Base-by-base conservation (phyloP, 2,797 vertebrate genomes). In the Holocentrus rufus region DNA sequence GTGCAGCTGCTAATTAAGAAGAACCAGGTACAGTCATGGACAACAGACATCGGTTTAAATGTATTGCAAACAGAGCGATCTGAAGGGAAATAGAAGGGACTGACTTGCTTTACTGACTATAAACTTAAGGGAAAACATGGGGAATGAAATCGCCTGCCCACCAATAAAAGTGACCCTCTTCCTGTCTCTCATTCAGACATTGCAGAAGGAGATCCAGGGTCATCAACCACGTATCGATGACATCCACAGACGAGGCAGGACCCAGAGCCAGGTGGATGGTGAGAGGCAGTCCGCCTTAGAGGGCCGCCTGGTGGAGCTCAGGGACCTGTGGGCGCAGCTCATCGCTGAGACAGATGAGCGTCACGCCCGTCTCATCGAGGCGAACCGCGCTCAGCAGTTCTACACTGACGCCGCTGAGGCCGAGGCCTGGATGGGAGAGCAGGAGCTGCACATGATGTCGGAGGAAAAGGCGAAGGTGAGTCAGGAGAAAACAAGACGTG, bases 371-470 rank as follows among this genome's bases (percentile, higher is more conserved):
- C 90, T 98, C 0, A 89, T 93, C 53, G 94, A 94, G 18, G 95
- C 97, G 1, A 93, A 95, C 31, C 88, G 93, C 0, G 96, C 97
- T 1, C 97, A 98, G 91, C 96, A 97, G 92, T 98, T 97, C 91
- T 96, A 97, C 57, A 79, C 95, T 0, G 97, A 98, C 11, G 96
- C 93, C 0, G 97, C 96, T 0, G 97, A 97, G 80, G 96, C 96
- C 0, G 97, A 98, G 84, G 97, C 96, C 50, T 98, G 97, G 97
- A 98, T 98, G 97, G 96, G 97, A 1, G 97, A 98, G 83, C 96
- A 97, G 85, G 97, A 98, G 87, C 87, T 98, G n/a, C 96, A 98
- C 85, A 98, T 98, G 97, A 96, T 98, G 95, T 95, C 96, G 2
- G 96, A 97, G 80, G 97, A 98, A 87, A 98, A 97, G 77, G 97